These are phyloP conservation scores for Tympanoctomys barrerae DNA, from an alignment of 2,797 vertebrate species.

Conservation along the genomic window DNA sequence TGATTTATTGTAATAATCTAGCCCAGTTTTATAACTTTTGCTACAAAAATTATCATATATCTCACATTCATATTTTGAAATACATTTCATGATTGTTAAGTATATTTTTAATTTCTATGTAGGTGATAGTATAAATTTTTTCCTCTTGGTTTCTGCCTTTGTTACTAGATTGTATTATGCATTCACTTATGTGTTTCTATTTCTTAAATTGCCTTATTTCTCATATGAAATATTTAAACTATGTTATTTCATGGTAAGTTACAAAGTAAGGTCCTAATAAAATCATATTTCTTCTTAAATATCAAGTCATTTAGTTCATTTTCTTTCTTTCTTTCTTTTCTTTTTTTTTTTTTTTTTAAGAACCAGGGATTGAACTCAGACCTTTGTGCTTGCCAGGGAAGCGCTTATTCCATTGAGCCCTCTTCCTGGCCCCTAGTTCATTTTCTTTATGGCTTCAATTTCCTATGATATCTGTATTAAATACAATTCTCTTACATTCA, in stretches of 20 bases:
- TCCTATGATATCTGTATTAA: not conserved
- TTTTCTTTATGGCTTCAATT: not conserved
- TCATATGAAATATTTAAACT: conserved; percentile 7
- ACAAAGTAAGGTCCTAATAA: not conserved
- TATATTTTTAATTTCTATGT: conserved; percentile 18
- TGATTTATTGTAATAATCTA: not conserved
- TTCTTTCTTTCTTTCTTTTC: not conserved
- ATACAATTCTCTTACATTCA: not conserved
- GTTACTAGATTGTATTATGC: not conserved
- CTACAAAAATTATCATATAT: not conserved
- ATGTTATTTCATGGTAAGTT: not conserved
- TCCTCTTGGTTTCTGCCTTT: conserved; percentile 1
- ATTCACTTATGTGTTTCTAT: not conserved
- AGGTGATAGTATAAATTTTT: not conserved
- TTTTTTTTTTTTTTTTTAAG: too few species aligned
- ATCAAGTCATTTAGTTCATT: not conserved
- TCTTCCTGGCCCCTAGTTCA: not conserved
- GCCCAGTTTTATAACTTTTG: not conserved
- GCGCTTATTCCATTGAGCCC: too few species aligned
- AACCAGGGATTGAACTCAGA: too few species aligned
- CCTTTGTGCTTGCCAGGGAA: too few species aligned
- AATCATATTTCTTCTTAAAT: not conserved
- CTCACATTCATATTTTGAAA: not conserved
- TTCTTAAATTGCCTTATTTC: not conserved
- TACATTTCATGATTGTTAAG: not conserved